Evolutionary conservation across 2,113 vertebrate genomes (phyloP), one percentile per base, ranked within the genome.

Genomic region (Zootoca vivipara): DNA sequence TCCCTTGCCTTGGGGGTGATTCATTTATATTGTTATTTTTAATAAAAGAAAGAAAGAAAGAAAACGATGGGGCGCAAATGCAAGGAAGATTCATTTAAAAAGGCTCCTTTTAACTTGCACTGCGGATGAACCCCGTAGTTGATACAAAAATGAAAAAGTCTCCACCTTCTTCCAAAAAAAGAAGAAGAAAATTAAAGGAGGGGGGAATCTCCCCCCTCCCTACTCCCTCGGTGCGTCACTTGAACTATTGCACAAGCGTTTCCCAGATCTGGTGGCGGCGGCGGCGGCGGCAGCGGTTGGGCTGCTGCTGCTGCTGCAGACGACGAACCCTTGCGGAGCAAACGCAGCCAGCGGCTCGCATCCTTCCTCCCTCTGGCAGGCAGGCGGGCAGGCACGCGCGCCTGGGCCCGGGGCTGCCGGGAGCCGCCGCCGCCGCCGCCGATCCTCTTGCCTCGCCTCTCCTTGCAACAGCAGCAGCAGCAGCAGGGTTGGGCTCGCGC

Each of bases 391-490:
- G 62, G 62, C 35, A 13, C 35, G 62, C 62, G 15, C 30, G 15
- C 78, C 91, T 86, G 88, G 89, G 86, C 86, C 88, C 92, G 89
- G 89, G 33, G 33, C 56, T 24, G 79, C 79, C 79, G 33, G 52
- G 18, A 7, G 56, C 72, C 20, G 84, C 72, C 16, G 56, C 72
- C 20, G 84, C 72, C 73, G 56, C 22, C 56, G 58, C 89, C 33
- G 86, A 89, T 87, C 70, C 90, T 91, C 79, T 83, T 78, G 77
- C 52, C 84, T 77, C 90, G 83, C 77, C 89, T 83, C 52, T 85
- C 94, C 93, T 90, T 58, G 85, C 85, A 92, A 64, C 93, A 91
- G 82, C 87, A 91, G 69, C 93, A 42, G 81, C 90, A 77, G 85
- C 87, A 92, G 69, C 93, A 91, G 82, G 74, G 89, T 85, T 87